Percentiles rank a stretch among this genome's conserved stretches.
These are phyloP conservation scores for Oryzias javanicus DNA, from an alignment of 2,113 vertebrate genomes.

Conservation along the genomic window DNA sequence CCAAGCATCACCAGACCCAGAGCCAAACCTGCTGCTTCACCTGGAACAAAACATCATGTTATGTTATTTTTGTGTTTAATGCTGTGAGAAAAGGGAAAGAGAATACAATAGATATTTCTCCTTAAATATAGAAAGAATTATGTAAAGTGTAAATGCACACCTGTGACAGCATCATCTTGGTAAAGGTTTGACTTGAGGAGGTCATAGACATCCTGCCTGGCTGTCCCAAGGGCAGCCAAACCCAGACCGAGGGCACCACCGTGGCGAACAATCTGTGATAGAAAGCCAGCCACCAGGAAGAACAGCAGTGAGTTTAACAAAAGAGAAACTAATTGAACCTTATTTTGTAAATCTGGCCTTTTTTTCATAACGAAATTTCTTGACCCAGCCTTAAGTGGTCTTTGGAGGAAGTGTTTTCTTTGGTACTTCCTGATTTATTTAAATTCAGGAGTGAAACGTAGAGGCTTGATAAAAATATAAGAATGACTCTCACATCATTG, in stretches of 20 bases:
- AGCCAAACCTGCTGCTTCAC: conserved; percentile 94
- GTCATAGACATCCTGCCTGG: conserved; percentile 96
- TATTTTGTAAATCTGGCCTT: too few species aligned
- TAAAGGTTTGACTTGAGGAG: conserved; percentile 98
- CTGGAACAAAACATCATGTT: conserved; percentile 59
- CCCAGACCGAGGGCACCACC: conserved; percentile 94
- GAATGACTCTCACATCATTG: conserved; percentile 86
- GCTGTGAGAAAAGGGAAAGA: background rate
- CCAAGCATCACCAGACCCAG: conserved; percentile 96
- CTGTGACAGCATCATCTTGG: conserved; percentile 98
- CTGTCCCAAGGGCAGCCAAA: conserved; percentile 94
- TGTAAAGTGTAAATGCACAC: conserved; percentile 44
- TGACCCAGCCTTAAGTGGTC: too few species aligned
- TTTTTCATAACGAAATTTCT: too few species aligned
- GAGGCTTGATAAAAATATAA: background rate
- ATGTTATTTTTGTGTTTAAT: conserved; percentile 4
- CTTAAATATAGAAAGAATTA: background rate
- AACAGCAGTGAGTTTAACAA: background rate
- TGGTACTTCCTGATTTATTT: too few species aligned
- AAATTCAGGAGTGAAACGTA: too few species aligned
- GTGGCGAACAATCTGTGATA: conserved; percentile 91
- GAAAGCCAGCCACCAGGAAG: conserved; percentile 5
- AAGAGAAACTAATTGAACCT: background rate
- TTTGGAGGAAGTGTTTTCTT: too few species aligned
- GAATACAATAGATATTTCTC: background rate